Percentiles rank a stretch among this genome's conserved stretches.
Evolutionary conservation across 2,797 vertebrate species (phyloP).

Genomic region (Alcedo atthis): DNA sequence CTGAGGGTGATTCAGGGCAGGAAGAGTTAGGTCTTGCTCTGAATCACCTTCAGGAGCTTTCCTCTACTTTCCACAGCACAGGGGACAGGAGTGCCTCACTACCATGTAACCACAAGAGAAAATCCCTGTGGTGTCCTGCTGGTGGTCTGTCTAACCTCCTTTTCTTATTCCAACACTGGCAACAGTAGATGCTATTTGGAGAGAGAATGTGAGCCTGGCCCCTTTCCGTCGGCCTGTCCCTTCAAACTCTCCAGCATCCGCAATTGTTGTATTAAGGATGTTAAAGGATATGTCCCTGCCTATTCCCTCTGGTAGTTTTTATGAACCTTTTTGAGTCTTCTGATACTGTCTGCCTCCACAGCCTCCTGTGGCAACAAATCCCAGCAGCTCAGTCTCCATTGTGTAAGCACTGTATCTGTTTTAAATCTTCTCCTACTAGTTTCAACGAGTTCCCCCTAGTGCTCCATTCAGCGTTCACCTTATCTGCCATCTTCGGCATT

Average conservation of each 20-base stretch:
- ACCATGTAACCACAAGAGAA: background rate
- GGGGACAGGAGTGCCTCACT: background rate
- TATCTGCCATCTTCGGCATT: constrained; percentile 11
- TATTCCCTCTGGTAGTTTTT: constrained; percentile 47
- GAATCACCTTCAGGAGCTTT: constrained; percentile 52
- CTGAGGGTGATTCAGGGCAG: constrained; percentile 42
- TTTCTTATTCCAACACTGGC: background rate
- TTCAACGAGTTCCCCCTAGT: constrained; percentile 16
- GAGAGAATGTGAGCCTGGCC: constrained; percentile 5
- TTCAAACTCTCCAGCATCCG: constrained; percentile 5
- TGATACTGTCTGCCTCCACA: constrained; percentile 21
- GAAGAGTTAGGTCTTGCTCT: constrained; percentile 20
- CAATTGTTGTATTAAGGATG: constrained; percentile 40
- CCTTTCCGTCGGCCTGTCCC: background rate
- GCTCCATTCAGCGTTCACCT: background rate
- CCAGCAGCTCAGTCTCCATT: constrained; percentile 42
- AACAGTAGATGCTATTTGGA: background rate
- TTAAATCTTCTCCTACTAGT: constrained; percentile 47
- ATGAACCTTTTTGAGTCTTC: constrained; percentile 15
- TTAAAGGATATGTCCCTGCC: constrained; percentile 26
- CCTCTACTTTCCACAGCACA: background rate
- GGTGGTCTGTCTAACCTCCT: background rate
- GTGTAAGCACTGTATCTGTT: constrained; percentile 58
- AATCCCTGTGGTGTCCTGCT: background rate
- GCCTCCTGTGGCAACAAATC: constrained; percentile 43